Evolutionary conservation across 2,797 vertebrate species (phyloP).

Genomic region (Vultur gryphus): DNA sequence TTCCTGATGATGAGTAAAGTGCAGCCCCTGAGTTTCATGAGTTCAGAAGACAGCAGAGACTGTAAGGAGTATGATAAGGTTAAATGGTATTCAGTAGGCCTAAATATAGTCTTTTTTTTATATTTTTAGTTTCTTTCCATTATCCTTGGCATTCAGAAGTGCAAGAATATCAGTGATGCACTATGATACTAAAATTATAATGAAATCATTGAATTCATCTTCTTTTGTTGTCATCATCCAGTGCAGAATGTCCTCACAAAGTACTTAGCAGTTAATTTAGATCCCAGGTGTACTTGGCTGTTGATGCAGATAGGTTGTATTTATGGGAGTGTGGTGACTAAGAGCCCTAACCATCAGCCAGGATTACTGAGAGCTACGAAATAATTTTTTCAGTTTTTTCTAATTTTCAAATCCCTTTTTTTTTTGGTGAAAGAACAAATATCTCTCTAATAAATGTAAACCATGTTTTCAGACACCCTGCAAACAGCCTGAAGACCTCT

Average conservation of each 20-base stretch:
- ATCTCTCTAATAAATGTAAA: not conserved
- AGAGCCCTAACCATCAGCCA: not conserved
- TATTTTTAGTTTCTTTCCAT: conserved; percentile 2
- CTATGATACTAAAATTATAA: conserved; percentile 2
- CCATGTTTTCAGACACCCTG: not conserved
- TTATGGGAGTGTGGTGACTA: not conserved
- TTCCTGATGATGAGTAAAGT: not conserved
- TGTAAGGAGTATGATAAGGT: not conserved
- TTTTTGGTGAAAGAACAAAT: not conserved
- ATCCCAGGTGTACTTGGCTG: not conserved
- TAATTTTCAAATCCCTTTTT: not conserved
- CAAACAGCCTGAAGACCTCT: not conserved
- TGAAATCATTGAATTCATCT: not conserved
- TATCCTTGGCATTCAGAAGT: not conserved
- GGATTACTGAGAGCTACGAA: not conserved
- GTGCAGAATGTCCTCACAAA: not conserved
- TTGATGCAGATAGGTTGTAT: not conserved
- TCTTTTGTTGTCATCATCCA: not conserved
- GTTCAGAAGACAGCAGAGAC: not conserved
- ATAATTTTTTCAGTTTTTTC: not conserved
- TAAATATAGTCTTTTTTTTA: not conserved
- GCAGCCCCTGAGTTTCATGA: not conserved
- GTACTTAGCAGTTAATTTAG: not conserved
- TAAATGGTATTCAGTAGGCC: not conserved
- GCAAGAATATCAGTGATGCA: not conserved